Evolutionary conservation across 1,140 invertebrate species (phyloP).

Genomic region (Diorhabda elongata): DNA sequence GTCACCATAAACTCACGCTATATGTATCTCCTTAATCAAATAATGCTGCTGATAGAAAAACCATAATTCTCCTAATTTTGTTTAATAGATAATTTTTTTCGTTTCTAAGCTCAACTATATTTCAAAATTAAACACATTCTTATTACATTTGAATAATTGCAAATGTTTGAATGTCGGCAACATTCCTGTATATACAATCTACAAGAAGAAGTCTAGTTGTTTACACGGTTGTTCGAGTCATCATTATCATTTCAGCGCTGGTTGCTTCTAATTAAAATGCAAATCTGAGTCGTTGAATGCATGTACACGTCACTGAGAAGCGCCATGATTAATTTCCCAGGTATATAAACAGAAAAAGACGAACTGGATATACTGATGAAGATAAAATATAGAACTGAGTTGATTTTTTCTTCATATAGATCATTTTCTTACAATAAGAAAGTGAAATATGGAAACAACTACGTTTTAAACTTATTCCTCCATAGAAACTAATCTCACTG

Average conservation of each 20-base stretch:
- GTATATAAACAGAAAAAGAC: conserved; percentile 26
- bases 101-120: too few relatives aligned
- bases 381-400: too few relatives aligned
- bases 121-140: too few relatives aligned
- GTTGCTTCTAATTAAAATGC: conserved; percentile 59
- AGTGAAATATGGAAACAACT: neutral
- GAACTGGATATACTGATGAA: neutral
- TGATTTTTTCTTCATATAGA: conserved; percentile 6
- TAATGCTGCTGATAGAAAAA: too few relatives aligned
- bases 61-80: too few relatives aligned
- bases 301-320: conserved; percentile 47
- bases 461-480: neutral
- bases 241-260: conserved; percentile 61
- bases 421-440: too few relatives aligned
- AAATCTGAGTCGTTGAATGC: conserved; percentile 54
- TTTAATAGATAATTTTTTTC: too few relatives aligned
- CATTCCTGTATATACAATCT: conserved; percentile 5
- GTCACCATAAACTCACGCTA: too few relatives aligned
- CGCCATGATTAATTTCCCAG: conserved; percentile 48
- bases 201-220: conserved; percentile 31
- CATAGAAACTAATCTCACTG: neutral
- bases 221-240: conserved; percentile 47
- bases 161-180: neutral
- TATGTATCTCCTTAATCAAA: too few relatives aligned
- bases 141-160: too few relatives aligned